Percentiles rank a stretch among this genome's conserved stretches.
These are phyloP conservation scores for Ptilodon capucinus DNA, from an alignment of 2,888 invertebrate species.

Conservation along the genomic window DNA sequence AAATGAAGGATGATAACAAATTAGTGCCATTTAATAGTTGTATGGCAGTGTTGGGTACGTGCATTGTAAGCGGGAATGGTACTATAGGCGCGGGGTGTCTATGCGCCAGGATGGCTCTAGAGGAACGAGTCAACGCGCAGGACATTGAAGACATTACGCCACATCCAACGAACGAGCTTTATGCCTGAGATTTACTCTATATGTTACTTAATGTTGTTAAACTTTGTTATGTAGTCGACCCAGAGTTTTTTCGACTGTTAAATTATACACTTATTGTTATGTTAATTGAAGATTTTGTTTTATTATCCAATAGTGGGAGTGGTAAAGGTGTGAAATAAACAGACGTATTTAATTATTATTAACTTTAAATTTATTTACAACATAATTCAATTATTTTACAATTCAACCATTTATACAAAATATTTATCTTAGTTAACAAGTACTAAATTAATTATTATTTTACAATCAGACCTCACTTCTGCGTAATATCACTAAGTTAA, in stretches of 20 bases:
- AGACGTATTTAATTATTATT: constrained; percentile 54
- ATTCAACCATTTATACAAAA: constrained; percentile 82
- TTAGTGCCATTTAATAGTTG: constrained; percentile 62
- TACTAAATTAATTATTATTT: constrained; percentile 72
- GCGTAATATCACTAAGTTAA: constrained; percentile 63
- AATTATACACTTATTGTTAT: not conserved
- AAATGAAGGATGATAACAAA: constrained; percentile 15
- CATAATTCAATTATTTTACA: constrained; percentile 74
- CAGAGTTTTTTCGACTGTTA: not conserved
- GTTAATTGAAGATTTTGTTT: not conserved
- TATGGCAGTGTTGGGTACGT: constrained; percentile 67
- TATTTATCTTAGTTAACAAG: constrained; percentile 78
- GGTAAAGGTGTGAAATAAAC: constrained; percentile 32
- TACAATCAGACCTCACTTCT: constrained; percentile 77
- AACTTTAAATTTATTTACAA: constrained; percentile 81
- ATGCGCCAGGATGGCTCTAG: constrained; percentile 67
- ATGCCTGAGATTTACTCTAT: not conserved
- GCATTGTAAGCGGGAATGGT: constrained; percentile 67
- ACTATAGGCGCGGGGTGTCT: constrained; percentile 66
- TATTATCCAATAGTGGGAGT: not conserved
- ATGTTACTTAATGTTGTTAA: no score
- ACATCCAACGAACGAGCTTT: constrained; percentile 41
- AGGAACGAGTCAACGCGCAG: constrained; percentile 60
- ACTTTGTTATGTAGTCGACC: no score
- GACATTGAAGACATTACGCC: constrained; percentile 74